phyloP scores from a whole-genome alignment of 2,113 vertebrate species.

The Fregata magnificens region DNA sequence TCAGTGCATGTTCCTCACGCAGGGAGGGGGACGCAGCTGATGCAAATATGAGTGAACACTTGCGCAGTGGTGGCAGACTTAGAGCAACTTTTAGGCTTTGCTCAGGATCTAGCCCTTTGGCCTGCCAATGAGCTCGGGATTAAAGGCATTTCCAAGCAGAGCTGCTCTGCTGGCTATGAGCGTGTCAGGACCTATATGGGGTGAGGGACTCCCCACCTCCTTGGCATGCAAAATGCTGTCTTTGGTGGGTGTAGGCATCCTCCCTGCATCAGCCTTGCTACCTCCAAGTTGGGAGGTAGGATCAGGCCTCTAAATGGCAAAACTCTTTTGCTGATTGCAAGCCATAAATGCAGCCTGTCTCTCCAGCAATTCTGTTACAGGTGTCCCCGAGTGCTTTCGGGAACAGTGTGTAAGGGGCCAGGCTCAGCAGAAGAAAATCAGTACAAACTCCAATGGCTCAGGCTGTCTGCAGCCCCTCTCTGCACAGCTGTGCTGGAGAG shows the following conservation, averaged over 20 bases:
- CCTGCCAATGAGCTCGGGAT: neutral
- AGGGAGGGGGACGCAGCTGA: neutral
- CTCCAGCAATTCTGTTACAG: neutral
- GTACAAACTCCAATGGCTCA: rapidly evolving
- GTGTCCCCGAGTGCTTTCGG: neutral
- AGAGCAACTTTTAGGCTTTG: neutral
- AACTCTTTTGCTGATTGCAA: neutral
- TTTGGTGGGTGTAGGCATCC: neutral
- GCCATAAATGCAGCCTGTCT: neutral
- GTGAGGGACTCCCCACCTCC: neutral
- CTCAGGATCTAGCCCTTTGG: neutral
- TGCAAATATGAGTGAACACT: neutral
- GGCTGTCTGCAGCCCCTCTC: neutral
- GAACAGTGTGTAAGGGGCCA: neutral
- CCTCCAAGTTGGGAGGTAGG: neutral
- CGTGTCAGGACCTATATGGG: neutral
- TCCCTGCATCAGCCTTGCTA: neutral
- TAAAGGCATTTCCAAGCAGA: neutral
- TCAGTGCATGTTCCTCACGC: rapidly evolving
- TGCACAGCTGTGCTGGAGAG: neutral
- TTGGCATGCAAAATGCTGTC: neutral
- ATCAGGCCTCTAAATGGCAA: neutral
- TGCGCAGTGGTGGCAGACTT: neutral
- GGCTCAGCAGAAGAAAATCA: neutral
- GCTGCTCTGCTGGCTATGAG: neutral